Conservation (phyloP, 2,113 vertebrate species). For the Daboia siamensis region DNA sequence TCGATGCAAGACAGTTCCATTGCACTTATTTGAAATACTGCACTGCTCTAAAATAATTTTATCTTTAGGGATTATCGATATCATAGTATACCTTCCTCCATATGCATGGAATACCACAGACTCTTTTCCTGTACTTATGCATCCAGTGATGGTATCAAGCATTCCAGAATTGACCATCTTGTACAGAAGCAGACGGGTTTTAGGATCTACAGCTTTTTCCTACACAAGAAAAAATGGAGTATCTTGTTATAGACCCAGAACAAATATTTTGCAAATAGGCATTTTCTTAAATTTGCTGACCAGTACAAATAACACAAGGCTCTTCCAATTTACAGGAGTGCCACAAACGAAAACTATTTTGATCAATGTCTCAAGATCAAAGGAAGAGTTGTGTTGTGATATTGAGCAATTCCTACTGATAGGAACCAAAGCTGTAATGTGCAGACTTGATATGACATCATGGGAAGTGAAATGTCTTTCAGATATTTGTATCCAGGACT, state of each 20-base stretch:
- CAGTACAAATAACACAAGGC: background rate
- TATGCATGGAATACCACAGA: constrained; percentile 95
- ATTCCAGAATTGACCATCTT: constrained; percentile 94
- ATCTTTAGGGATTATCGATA: background rate
- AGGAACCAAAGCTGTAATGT: background rate
- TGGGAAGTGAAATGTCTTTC: background rate
- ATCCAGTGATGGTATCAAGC: constrained; percentile 93
- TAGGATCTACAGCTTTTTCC: constrained; percentile 97
- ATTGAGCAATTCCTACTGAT: background rate
- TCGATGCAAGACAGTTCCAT: background rate
- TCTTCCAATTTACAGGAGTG: background rate
- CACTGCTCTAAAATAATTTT: background rate
- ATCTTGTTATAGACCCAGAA: too few species aligned
- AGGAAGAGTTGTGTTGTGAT: background rate
- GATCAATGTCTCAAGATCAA: background rate
- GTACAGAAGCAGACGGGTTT: constrained; percentile 93
- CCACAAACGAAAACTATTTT: background rate
- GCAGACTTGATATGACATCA: background rate
- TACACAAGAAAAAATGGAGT: constrained; percentile 45
- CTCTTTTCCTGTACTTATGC: constrained; percentile 96
- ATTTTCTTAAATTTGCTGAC: background rate
- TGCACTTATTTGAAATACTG: background rate
- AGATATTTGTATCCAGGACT: background rate
- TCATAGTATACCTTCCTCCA: constrained; percentile 83
- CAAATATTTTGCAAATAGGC: background rate